A percentile compares a stretch with the other conserved stretches of the same genome.
These are phyloP conservation scores for Tetanocera ferruginea DNA, from an alignment of 2,888 invertebrate species.

Conservation along the genomic window DNA sequence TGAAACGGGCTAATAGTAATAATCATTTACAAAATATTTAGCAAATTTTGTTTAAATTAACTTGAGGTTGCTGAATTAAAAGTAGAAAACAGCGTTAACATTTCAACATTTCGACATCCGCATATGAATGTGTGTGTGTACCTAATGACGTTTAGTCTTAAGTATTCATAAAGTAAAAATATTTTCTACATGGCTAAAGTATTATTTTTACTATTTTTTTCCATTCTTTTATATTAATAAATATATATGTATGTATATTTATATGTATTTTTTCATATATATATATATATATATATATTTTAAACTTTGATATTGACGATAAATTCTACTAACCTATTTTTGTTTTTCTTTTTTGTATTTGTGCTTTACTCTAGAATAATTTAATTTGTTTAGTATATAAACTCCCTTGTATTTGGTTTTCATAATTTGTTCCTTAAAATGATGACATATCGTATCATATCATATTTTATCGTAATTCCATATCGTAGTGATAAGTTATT, in stretches of 20 bases:
- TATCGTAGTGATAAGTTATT: neutral
- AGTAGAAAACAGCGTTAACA: too few species aligned
- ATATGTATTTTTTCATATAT: slow-evolving; percentile 31
- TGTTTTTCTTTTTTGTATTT: slow-evolving; percentile 23
- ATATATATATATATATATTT: neutral
- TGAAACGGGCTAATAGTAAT: too few species aligned
- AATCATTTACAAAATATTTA: too few species aligned
- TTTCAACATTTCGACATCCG: too few species aligned
- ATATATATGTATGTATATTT: slow-evolving; percentile 40
- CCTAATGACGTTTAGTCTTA: neutral
- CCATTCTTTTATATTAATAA: slow-evolving; percentile 20
- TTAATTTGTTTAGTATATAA: slow-evolving; percentile 64
- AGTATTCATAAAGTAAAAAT: slow-evolving; percentile 44
- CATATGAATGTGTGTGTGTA: too few species aligned
- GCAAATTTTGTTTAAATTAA: too few species aligned
- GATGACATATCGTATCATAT: slow-evolving; percentile 45
- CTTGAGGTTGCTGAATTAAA: too few species aligned
- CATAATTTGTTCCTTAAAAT: slow-evolving; percentile 67
- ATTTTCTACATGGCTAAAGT: slow-evolving; percentile 45
- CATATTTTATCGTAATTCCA: neutral
- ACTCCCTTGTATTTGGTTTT: slow-evolving; percentile 70
- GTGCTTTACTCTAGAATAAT: slow-evolving; percentile 38
- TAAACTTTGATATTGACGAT: slow-evolving; percentile 23
- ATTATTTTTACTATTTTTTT: neutral
- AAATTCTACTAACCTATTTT: slow-evolving; percentile 23